Evolutionary conservation across 2,797 vertebrate species (phyloP), one percentile per base, ranked within the genome.

Genomic region (Prunella strophiata): DNA sequence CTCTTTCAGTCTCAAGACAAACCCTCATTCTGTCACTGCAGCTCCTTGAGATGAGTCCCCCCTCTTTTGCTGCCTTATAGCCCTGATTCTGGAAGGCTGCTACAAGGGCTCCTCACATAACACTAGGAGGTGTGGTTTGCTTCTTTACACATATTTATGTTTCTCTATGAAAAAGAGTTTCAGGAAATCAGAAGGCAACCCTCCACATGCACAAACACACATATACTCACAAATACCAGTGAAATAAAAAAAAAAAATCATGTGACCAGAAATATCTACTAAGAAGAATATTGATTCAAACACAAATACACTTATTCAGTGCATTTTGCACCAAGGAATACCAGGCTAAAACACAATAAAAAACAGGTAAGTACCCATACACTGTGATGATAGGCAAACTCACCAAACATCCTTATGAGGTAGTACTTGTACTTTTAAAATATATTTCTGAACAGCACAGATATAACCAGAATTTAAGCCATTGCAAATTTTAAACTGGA

Each of bases 51-150:
- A 26, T 16, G 12, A 10, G 16, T 32, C 36, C 36, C 36, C 27
- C 8, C 9, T 61, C 40, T 16, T 45, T 23, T 16, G 16, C 23
- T 76, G 42, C 55, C n/a, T 52, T 25, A 13, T 7, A 15, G 13
- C 20, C 8, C 16, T 27, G n/a, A 45, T 52, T 38, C n/a, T 29
- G 16, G 23, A 52, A 52, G 51, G 25, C 42, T 57, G 51, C 30
- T 42, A 11, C 1, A 3, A 19, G 12, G 23, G 25, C 5, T 47
- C 7, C 66, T 52, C 7, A 2, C 32, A 12, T 10, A 43, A 11
- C 45, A n/a, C 32, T 54, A 11, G 2, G 5, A 22, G 9, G 0
- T 3, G 1, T 5, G 17, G 7, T 6, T 38, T 47, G 5, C 25
- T 75, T 80, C 16, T 71, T 79, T 50, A 10, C 62, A 40, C 2